phyloP scores from a whole-genome alignment of 2,888 invertebrate species.

The Mycalesis mineus region DNA sequence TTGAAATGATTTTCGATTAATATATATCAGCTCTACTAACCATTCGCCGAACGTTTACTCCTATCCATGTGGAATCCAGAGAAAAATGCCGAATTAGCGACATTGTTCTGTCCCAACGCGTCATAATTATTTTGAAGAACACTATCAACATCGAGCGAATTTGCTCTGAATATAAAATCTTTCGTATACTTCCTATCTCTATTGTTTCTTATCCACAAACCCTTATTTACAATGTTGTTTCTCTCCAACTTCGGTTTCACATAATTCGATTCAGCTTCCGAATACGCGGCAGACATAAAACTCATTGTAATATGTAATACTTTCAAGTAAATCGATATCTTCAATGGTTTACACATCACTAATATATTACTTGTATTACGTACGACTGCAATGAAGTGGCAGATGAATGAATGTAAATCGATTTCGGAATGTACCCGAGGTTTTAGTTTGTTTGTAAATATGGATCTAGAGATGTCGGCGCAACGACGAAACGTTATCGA shows the following conservation, averaged over 20 bases:
- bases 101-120: slow-evolving; percentile 38
- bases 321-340: slow-evolving; percentile 39
- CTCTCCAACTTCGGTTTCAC: slow-evolving; percentile 46
- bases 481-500: background rate
- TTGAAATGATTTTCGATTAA: too few species aligned
- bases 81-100: slow-evolving; percentile 40
- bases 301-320: slow-evolving; percentile 30
- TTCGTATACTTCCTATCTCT: slow-evolving; percentile 35
- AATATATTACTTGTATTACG: slow-evolving; percentile 13
- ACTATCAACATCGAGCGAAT: slow-evolving; percentile 52
- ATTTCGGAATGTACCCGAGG: slow-evolving; percentile 32
- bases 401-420: slow-evolving; percentile 36
- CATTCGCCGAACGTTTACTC: slow-evolving; percentile 43
- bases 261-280: slow-evolving; percentile 39
- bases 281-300: slow-evolving; percentile 30
- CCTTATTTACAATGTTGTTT: slow-evolving; percentile 59
- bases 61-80: slow-evolving; percentile 45
- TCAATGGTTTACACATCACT: slow-evolving; percentile 47
- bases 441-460: slow-evolving; percentile 51
- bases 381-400: slow-evolving; percentile 31
- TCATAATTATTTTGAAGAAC: slow-evolving; percentile 48
- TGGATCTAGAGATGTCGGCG: slow-evolving; percentile 21
- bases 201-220: slow-evolving; percentile 47
- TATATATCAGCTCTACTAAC: slow-evolving; percentile 43
- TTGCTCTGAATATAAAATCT: slow-evolving; percentile 51